Conservation (phyloP, 1,140 invertebrate genomes). For the Drosophila nikananu region DNA sequence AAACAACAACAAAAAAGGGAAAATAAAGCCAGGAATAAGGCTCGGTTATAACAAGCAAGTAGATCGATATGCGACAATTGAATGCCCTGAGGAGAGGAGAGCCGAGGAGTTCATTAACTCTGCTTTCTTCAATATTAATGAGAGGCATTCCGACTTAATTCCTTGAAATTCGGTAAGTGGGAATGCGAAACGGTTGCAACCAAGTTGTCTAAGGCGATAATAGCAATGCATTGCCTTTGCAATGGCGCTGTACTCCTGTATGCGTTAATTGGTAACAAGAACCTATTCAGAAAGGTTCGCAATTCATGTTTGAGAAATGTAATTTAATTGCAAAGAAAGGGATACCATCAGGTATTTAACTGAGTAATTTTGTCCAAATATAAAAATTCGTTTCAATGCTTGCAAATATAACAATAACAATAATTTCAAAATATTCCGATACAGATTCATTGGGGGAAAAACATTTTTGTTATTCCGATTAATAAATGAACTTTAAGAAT, state of each 20-base stretch:
- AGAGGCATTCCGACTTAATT: not conserved
- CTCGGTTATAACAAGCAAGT: not conserved
- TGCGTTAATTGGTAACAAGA: too few species aligned
- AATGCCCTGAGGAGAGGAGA: constrained; percentile 19
- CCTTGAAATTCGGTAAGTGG: not conserved
- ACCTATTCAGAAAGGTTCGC: not conserved
- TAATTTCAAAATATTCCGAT: too few species aligned
- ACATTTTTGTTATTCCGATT: too few species aligned
- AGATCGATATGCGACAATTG: constrained; percentile 25
- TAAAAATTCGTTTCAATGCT: not conserved
- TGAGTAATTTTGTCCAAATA: not conserved
- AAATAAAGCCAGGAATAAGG: constrained; percentile 12
- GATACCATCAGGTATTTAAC: not conserved
- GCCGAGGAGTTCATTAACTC: not conserved
- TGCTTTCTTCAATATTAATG: not conserved
- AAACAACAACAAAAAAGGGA: constrained; percentile 21
- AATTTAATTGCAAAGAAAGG: not conserved
- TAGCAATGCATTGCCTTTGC: too few species aligned
- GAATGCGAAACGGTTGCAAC: not conserved
- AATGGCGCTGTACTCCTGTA: too few species aligned
- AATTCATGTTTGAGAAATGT: not conserved
- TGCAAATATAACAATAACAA: not conserved
- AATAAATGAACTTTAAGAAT: too few species aligned
- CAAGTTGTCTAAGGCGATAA: not conserved
- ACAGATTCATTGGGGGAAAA: too few species aligned